Evolutionary conservation across 1,140 invertebrate genomes (phyloP).

Genomic region (Uloborus diversus): DNA sequence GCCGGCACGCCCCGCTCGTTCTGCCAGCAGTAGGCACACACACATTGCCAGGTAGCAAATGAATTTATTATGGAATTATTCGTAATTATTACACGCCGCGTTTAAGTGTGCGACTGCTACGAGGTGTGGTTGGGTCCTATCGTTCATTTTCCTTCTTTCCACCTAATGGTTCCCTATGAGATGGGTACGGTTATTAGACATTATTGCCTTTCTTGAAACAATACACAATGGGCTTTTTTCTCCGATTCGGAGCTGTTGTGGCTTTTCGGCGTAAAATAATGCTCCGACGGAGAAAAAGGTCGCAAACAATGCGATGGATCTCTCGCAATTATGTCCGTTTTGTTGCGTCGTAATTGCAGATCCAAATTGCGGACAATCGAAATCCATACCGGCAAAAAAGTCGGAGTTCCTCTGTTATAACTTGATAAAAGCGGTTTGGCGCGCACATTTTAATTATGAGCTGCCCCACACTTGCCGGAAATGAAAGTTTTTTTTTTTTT

Average conservation of each 20-base stretch:
- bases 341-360: too few species aligned
- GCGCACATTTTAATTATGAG: too few species aligned
- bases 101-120: not conserved
- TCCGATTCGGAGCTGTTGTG: not conserved
- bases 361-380: too few species aligned
- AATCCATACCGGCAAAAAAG: too few species aligned
- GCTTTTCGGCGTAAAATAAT: not conserved
- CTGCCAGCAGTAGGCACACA: not conserved
- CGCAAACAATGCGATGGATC: too few species aligned
- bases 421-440: too few species aligned
- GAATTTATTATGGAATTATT: conserved; percentile 55
- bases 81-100: conserved; percentile 47
- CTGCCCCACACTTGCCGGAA: too few species aligned
- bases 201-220: not conserved
- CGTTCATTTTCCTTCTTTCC: not conserved
- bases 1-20: conserved; percentile 36
- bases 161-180: conserved; percentile 16
- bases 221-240: conserved; percentile 17
- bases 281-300: too few species aligned
- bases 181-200: conserved; percentile 11
- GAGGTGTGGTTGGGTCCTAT: not conserved
- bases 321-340: too few species aligned
- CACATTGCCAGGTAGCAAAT: conserved; percentile 43
- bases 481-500: too few species aligned
- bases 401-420: too few species aligned